Percentiles rank a stretch among this genome's conserved stretches.
Conservation (phyloP, 2,797 vertebrate genomes). For the Myripristis murdjan region DNA sequence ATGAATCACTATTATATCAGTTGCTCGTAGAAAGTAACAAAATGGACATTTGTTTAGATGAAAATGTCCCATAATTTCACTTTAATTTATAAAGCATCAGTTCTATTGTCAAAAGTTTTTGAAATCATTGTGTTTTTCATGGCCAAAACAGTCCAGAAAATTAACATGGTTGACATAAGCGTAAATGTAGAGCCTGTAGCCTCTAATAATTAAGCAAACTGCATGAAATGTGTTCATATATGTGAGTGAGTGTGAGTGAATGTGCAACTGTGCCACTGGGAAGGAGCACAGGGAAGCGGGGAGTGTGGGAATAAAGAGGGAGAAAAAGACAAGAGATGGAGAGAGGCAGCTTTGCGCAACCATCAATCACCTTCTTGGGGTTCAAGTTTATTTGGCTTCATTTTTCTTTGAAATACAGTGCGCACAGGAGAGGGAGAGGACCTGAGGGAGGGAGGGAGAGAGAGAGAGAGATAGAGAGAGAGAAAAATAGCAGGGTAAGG, state of each 20-base stretch:
- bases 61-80: constrained; percentile 25
- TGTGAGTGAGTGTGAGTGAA: constrained; percentile 11
- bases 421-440: constrained; percentile 46
- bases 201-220: constrained; percentile 72
- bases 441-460: constrained; percentile 5
- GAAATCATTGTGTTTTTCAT: constrained; percentile 36
- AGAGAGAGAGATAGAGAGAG: constrained; percentile 6
- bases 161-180: constrained; percentile 61
- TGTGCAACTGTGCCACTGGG: constrained; percentile 47
- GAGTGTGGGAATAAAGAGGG: constrained; percentile 69
- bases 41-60: constrained; percentile 22
- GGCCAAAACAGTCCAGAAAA: constrained; percentile 33
- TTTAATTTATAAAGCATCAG: constrained; percentile 27
- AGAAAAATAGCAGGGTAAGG: constrained; percentile 25
- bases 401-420: constrained; percentile 71
- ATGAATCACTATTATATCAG: background rate
- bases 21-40: background rate
- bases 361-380: constrained; percentile 80
- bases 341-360: constrained; percentile 65
- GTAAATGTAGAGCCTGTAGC: constrained; percentile 40
- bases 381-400: constrained; percentile 81
- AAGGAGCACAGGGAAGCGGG: constrained; percentile 47
- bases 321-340: constrained; percentile 56
- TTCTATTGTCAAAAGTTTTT: constrained; percentile 38
- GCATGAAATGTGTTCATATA: constrained; percentile 42